Conservation (phyloP, 2,797 vertebrate genomes). For the Cryptoblepharus egeriae region DNA sequence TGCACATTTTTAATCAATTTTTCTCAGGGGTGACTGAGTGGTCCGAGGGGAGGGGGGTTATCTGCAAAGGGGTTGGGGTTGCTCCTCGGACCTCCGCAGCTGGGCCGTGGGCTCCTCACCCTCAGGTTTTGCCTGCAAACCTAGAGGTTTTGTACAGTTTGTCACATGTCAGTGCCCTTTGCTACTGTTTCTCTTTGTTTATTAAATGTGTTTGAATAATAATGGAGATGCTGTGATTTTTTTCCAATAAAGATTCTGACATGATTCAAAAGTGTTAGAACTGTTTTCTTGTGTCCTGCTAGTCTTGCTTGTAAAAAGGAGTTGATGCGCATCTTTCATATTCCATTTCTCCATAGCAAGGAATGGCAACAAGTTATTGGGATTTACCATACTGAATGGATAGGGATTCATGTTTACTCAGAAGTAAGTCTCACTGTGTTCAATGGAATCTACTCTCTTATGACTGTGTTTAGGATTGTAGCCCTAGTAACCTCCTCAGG, state of each 20-base stretch:
- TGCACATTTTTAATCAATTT: slow-evolving; percentile 62
- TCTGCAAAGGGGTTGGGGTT: not conserved
- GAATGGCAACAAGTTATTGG: not conserved
- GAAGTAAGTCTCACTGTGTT: too few species aligned
- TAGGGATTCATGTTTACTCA: too few species aligned
- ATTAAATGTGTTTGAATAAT: slow-evolving; percentile 75
- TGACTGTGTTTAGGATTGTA: not conserved
- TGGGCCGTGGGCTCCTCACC: slow-evolving; percentile 48
- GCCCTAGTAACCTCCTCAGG: not conserved
- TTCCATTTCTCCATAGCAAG: not conserved
- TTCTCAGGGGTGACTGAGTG: slow-evolving; percentile 71
- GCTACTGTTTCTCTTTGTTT: slow-evolving; percentile 74
- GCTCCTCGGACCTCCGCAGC: slow-evolving; percentile 49
- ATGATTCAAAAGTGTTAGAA: slow-evolving; percentile 47
- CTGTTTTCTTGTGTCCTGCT: slow-evolving; percentile 4
- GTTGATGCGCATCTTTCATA: not conserved
- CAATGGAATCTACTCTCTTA: too few species aligned
- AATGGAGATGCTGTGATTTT: slow-evolving; percentile 69
- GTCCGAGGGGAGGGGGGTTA: slow-evolving; percentile 48
- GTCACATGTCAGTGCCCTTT: slow-evolving; percentile 70
- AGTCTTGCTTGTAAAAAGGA: not conserved
- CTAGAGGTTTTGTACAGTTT: slow-evolving; percentile 65
- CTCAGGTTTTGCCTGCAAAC: slow-evolving; percentile 45
- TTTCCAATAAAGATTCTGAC: slow-evolving; percentile 69
- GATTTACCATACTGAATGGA: too few species aligned